Evolutionary conservation across 2,113 vertebrate species (phyloP).

Genomic region (Nycticebus coucang): DNA sequence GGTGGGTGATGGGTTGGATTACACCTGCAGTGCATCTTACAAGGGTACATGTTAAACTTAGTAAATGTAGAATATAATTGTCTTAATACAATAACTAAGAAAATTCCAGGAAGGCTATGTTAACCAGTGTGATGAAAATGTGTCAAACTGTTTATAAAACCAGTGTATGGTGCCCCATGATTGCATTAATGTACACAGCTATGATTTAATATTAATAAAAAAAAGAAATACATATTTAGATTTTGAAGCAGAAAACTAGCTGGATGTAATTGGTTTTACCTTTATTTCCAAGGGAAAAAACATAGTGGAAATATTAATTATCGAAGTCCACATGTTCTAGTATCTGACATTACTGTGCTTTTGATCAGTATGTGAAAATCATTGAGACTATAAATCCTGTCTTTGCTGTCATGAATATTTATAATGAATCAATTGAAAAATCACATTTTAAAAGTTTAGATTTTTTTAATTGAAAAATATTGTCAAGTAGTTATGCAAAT

Average conservation of each 20-base stretch:
- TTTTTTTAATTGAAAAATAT: conserved; percentile 74
- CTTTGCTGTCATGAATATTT: conserved; percentile 40
- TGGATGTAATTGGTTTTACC: background rate
- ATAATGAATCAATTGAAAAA: conserved; percentile 77
- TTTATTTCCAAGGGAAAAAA: conserved; percentile 31
- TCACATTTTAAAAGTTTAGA: conserved; percentile 63
- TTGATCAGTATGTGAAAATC: background rate
- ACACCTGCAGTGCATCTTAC: no score
- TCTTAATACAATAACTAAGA: no score
- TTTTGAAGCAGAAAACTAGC: background rate
- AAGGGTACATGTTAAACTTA: no score
- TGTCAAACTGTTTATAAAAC: no score
- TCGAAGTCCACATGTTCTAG: background rate
- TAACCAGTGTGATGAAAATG: no score
- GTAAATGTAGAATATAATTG: no score
- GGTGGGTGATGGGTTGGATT: no score
- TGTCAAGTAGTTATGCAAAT: conserved; percentile 72
- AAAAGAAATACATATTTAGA: background rate
- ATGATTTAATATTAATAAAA: no score
- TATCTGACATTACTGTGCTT: background rate
- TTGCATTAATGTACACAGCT: no score
- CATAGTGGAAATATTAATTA: conserved; percentile 3
- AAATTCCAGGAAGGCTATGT: no score
- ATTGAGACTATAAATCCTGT: conserved; percentile 27
- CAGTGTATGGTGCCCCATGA: no score